phyloP scores from a whole-genome alignment of 2,113 vertebrate species.

The Sigmodon hispidus region DNA sequence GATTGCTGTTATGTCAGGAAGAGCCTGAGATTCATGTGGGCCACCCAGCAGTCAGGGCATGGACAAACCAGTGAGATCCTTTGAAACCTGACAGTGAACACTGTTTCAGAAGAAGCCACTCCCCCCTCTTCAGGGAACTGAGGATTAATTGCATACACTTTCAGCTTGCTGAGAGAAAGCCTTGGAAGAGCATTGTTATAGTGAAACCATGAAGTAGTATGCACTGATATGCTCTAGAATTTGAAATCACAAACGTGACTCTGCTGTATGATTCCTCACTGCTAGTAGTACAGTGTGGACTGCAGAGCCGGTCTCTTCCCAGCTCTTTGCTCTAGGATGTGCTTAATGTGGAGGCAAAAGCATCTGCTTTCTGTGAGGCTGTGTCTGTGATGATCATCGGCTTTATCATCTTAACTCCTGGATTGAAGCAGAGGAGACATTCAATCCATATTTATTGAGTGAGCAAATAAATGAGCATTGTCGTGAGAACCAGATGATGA shows the following conservation, averaged over 20 bases:
- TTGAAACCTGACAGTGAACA: not conserved
- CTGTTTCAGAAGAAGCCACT: not conserved
- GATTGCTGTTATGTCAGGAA: not conserved
- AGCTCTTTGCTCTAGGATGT: accelerated
- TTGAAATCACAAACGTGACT: accelerated
- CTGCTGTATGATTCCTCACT: accelerated
- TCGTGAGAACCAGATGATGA: not conserved
- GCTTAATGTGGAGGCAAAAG: not conserved
- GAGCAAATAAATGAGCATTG: not conserved
- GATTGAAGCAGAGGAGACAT: not conserved
- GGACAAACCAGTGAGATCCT: not conserved
- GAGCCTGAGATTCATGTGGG: not conserved
- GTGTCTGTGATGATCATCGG: accelerated
- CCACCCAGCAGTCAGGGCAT: not conserved
- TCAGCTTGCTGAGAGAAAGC: not conserved
- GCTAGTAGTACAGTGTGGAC: accelerated
- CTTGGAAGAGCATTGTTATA: accelerated
- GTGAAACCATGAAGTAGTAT: not conserved
- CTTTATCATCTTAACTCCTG: not conserved
- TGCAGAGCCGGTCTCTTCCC: accelerated
- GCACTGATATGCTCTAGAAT: accelerated
- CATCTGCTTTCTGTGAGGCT: not conserved
- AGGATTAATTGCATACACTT: not conserved
- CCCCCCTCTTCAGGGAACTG: not conserved
- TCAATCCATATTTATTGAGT: not conserved